Evolutionary conservation across 2,797 vertebrate genomes (phyloP), one percentile per base, ranked within the genome.

Genomic region (Danio jaintianensis): DNA sequence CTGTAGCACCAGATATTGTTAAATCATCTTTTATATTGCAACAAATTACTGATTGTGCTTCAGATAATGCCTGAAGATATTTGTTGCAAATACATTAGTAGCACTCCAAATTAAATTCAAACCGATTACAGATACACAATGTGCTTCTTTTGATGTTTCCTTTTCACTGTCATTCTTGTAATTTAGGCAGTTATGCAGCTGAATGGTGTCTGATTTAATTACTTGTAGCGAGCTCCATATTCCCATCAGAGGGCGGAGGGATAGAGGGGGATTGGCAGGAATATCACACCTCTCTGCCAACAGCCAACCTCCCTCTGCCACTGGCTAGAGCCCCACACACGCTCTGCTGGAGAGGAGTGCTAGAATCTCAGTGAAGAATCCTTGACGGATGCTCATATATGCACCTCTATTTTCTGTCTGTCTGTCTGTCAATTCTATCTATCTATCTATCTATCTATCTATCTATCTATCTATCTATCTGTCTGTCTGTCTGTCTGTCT

Each of bases 191-290:
- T 83, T 85, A 89, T 91, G 77, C 85, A 88, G 82, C 90, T 92
- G 85, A 89, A 82, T 71, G 79, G 85, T 42, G 42, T 81, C 84
- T 89, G 87, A 90, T 91, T 91, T 89, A 89, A 90, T 91, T 85
- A 88, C 85, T 84, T 88, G 58, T 87, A 87, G 81, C 77, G 82
- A 85, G 86, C 85, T 89, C 89, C 88, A 87, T 82, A 40, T 88
- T 89, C 86, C 87, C 84, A 91, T 89, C 89, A 90, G 88, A 89
- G 71, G 42, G 50, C 0, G 71, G 63, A 48, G 48, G 36, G 53
- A 68, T 85, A n/a, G 64, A 81, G 87, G 81, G 81, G 83, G 75
- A 87, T 88, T 93, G 91, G 91, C 91, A 89, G 64, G 48, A 67
- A 82, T 22, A 67, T 69, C 84, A 43, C 55, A 72, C 75, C 55